phyloP scores from a whole-genome alignment of 2,113 vertebrate genomes.

The Neomonachus schauinslandi region DNA sequence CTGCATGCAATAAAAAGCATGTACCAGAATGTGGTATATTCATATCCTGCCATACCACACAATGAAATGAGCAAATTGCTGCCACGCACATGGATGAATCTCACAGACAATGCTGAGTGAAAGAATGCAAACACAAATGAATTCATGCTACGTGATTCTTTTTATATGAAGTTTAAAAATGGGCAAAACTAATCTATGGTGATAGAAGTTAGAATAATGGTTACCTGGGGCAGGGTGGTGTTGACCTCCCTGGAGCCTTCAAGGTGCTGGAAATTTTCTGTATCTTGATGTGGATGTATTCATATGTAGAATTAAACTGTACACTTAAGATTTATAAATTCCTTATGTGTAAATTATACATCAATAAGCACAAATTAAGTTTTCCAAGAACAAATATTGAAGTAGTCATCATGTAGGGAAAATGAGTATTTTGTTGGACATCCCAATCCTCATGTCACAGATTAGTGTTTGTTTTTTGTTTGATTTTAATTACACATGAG shows the following conservation, averaged over 20 bases:
- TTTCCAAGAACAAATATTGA: not conserved
- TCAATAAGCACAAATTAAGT: not conserved
- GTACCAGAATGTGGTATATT: not conserved
- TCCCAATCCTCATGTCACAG: not conserved
- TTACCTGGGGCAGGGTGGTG: not conserved
- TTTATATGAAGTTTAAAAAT: not conserved
- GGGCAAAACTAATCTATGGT: not conserved
- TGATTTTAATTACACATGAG: not conserved
- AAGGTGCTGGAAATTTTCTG: not conserved
- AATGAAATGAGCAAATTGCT: slow-evolving; percentile 1
- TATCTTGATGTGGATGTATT: not conserved
- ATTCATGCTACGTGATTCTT: not conserved
- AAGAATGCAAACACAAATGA: slow-evolving; percentile 10
- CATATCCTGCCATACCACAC: not conserved
- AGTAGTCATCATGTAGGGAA: not conserved
- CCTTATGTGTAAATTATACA: not conserved
- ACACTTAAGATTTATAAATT: not conserved
- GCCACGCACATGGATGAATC: not conserved
- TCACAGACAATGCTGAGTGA: not conserved
- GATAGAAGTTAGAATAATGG: not conserved
- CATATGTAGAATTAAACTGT: not conserved
- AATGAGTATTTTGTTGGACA: not conserved
- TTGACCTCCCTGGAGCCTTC: not conserved
- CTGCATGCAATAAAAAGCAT: not conserved
- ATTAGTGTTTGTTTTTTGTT: not conserved